Conservation (phyloP, 2,888 invertebrate genomes). For the Drosophila anceps region DNA sequence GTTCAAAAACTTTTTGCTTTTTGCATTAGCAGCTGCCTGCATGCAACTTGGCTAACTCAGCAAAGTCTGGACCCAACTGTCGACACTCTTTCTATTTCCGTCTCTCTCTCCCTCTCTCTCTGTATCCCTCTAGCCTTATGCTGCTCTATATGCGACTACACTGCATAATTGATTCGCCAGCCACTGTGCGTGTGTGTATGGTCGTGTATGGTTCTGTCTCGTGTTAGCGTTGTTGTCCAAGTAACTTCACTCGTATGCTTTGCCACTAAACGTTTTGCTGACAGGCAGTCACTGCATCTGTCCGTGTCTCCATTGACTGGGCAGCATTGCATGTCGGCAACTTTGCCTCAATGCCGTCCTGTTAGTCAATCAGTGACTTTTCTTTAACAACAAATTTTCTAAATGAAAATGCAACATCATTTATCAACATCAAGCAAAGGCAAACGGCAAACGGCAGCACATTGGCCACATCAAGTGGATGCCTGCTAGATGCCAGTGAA, state of each 20-base stretch:
- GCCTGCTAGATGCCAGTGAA: constrained; percentile 44
- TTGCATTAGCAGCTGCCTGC: constrained; percentile 72
- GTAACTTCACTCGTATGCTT: constrained; percentile 40
- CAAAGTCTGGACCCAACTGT: constrained; percentile 29
- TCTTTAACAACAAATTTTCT: constrained; percentile 76
- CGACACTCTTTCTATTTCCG: neutral
- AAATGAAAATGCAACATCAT: constrained; percentile 81
- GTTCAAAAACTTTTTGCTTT: constrained; percentile 71
- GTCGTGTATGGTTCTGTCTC: constrained; percentile 15
- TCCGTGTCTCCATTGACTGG: constrained; percentile 29
- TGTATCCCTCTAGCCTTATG: constrained; percentile 3
- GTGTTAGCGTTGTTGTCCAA: constrained; percentile 17
- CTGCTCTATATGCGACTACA: constrained; percentile 21
- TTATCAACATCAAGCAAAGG: constrained; percentile 73
- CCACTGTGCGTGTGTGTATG: constrained; percentile 36
- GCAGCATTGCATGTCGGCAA: constrained; percentile 39
- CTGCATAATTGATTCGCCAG: constrained; percentile 76
- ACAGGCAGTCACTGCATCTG: constrained; percentile 74
- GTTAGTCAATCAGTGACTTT: constrained; percentile 79
- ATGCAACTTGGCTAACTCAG: constrained; percentile 53
- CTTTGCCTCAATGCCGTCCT: constrained; percentile 59
- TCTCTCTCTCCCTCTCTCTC: neutral
- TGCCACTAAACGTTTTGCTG: constrained; percentile 79
- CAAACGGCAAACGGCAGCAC: constrained; percentile 67
- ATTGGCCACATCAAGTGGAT: constrained; percentile 66